Conservation (phyloP, 2,113 vertebrate genomes). For the Hypomesus transpacificus region DNA sequence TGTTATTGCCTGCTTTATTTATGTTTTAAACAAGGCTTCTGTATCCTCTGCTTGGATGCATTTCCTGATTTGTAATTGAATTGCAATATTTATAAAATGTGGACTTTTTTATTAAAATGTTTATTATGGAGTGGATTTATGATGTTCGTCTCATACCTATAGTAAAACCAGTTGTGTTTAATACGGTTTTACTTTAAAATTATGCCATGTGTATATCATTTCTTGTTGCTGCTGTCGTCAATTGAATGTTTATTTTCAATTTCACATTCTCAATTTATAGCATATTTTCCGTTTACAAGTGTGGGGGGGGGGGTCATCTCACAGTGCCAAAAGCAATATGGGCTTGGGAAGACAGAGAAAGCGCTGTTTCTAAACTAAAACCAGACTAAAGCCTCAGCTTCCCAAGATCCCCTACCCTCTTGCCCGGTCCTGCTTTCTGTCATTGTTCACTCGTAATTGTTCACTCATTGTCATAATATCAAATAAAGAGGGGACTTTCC, state of each 20-base stretch:
- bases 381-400: conserved; percentile 36
- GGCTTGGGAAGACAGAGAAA: conserved; percentile 42
- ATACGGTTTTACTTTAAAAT: too few relatives aligned
- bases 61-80: conserved; percentile 8
- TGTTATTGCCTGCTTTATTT: conserved; percentile 1
- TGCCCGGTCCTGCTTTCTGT: background rate
- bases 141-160: background rate
- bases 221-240: background rate
- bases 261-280: conserved; percentile 9
- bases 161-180: too few relatives aligned
- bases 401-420: conserved; percentile 15
- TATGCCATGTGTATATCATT: too few relatives aligned
- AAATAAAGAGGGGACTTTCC: too few relatives aligned
- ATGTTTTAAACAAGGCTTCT: background rate
- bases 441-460: too few relatives aligned
- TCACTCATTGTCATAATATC: too few relatives aligned
- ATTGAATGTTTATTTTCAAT: conserved; percentile 11
- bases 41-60: background rate
- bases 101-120: background rate
- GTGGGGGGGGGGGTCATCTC: conserved; percentile 12
- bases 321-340: conserved; percentile 45
- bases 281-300: conserved; percentile 18
- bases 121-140: background rate
- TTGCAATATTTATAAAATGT: conserved; percentile 7
- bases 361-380: conserved; percentile 54